These are phyloP conservation scores for Drosophila azteca DNA, from an alignment of 1,140 invertebrate species.

Conservation along the genomic window DNA sequence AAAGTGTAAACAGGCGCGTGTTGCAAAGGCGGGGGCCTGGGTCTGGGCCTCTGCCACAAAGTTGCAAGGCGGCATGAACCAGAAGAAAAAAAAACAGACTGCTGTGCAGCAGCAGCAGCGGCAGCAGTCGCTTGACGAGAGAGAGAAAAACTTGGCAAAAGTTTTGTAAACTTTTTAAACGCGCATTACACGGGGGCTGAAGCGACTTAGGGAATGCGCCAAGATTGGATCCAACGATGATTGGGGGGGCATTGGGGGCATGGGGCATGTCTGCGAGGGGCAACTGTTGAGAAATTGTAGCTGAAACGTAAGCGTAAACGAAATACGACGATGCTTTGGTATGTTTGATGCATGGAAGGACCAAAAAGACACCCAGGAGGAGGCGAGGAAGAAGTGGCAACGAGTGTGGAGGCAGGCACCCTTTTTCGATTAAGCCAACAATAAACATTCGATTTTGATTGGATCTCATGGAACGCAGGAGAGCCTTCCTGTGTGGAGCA, in stretches of 20 bases:
- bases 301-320: conserved; percentile 35
- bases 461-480: conserved; percentile 15
- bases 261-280: conserved; percentile 19
- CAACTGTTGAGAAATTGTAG: conserved; percentile 36
- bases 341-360: conserved; percentile 42
- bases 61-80: conserved; percentile 60
- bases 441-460: conserved; percentile 51
- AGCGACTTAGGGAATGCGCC: conserved; percentile 48
- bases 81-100: conserved; percentile 31
- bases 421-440: conserved; percentile 45
- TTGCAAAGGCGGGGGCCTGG: conserved; percentile 42
- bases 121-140: conserved; percentile 41
- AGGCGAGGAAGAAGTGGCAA: background rate
- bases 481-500: background rate
- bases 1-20: conserved; percentile 78
- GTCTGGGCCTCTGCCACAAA: conserved; percentile 47
- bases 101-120: conserved; percentile 57
- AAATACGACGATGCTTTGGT: conserved; percentile 37
- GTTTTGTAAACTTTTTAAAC: conserved; percentile 81
- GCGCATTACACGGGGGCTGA: conserved; percentile 75
- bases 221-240: conserved; percentile 1
- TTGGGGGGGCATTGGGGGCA: conserved; percentile 3
- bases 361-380: too few species aligned
- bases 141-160: conserved; percentile 64
- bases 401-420: background rate